Base-by-base conservation (phyloP, 2,888 invertebrate genomes). In the Amblyjoppa fuscipennis region DNA sequence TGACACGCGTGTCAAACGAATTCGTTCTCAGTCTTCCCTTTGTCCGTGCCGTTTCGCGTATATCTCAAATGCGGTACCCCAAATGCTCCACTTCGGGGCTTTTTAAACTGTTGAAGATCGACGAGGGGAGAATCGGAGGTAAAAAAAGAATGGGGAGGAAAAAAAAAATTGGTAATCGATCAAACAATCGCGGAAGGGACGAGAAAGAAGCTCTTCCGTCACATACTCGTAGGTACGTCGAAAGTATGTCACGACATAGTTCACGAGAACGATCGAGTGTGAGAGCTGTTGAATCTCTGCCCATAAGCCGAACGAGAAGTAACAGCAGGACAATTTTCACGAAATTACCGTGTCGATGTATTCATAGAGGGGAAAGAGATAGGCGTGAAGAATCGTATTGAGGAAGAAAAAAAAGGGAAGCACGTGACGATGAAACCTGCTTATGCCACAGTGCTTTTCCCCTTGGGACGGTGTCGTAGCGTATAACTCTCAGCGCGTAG, bases 1-100 rank as follows among this genome's bases (percentile, higher is more conserved):
- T 87, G 87, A 88, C 87, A 88, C 84, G 85, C 86, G 83, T 88
- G 86, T 87, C 88, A 87, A 88, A 81, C 87, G 86, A 81, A 87
- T 88, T 85, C 82, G 83, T 86, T 85, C 73, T 69, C 49, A 20
- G 69, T 59, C 53, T 16, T 74, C 49, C 74, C 64, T 51, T 66
- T 64, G 38, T 61, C 56, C 70, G n/a, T 25, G 25, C 45, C 45
- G 68, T 25, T 74, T 41, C 53, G 16, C 51, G 49, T 70, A 64
- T 69, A 69, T 31, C 53, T 31, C 25, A 53, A 81, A 84, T n/a
- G 68, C 28, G 71, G 76, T 71, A 41, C 25, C 74, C 71, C 68
- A 74, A 81, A 84, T 81, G 45, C 68, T 68, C 68, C 81, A 84
- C 81, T 81, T 81, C 28, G 75, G 49, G 76, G 76, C 59, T 59